Conservation (phyloP, 37 sponge, comb jelly and placozoan species). For the Aplysina aerophoba region DNA sequence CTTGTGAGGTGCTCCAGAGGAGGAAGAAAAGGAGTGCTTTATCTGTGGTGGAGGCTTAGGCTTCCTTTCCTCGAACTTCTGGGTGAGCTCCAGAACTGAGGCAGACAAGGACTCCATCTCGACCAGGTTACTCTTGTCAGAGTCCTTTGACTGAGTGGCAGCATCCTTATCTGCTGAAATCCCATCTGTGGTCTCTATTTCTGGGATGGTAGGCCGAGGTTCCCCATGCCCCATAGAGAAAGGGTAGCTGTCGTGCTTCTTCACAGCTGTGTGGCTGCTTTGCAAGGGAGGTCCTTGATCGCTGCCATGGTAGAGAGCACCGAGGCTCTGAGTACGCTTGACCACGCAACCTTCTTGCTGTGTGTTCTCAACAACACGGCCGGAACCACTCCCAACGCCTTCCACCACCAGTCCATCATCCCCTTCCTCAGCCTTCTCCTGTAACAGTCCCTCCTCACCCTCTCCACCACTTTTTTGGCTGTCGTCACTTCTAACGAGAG, state of each 20-base stretch:
- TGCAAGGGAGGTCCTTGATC: too few relatives aligned
- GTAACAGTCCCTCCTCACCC: neutral
- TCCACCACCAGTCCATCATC: neutral
- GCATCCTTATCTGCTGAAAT: too few relatives aligned
- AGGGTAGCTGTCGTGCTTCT: too few relatives aligned
- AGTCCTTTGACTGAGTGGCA: neutral
- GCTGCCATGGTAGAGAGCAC: too few relatives aligned
- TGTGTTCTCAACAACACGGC: too few relatives aligned
- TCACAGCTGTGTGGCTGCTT: too few relatives aligned
- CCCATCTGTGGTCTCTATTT: too few relatives aligned
- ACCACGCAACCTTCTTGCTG: too few relatives aligned
- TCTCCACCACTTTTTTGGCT: neutral
- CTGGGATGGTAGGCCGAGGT: too few relatives aligned
- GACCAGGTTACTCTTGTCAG: neutral
- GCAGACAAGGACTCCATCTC: neutral
- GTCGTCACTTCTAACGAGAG: neutral
- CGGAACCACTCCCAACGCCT: too few relatives aligned
- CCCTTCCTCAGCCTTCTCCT: neutral
- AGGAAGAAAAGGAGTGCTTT: neutral
- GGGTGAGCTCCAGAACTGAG: constrained; percentile 50
- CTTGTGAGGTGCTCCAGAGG: neutral
- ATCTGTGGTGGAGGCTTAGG: neutral
- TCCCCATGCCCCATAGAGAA: too few relatives aligned
- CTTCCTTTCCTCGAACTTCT: constrained; percentile 43
- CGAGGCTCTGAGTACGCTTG: too few relatives aligned